Evolutionary conservation across 2,888 invertebrate genomes (phyloP), one percentile per base, ranked within the genome.

Genomic region (Cosmopolites sordidus): DNA sequence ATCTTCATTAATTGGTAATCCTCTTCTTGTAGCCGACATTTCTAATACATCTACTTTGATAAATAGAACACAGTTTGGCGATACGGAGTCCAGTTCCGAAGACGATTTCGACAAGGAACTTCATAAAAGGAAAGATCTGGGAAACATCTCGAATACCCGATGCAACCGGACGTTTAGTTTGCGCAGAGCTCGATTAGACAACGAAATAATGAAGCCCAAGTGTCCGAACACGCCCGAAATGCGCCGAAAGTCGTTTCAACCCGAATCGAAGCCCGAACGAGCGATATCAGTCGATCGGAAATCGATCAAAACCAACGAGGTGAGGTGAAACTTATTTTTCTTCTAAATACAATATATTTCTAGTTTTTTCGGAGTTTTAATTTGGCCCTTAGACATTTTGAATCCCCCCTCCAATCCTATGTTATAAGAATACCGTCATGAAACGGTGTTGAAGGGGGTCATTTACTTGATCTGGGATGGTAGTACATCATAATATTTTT

Each of bases 111-210:
- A 74, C 54, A 74, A 74, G 59, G 73, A 74, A 49, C 59, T 69
- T 8, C 62, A 72, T 59, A 69, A 74, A 61, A 69, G 68, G 55
- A 72, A 69, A 61, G 70, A 69, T 61, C 51, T 69, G 49, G 58
- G 58, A 48, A 72, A 73, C 46, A 63, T 80, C 53, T 75, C 77
- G 38, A 79, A 78, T 59, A 82, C 82, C 67, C 81, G 79, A 53
- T 83, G 84, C 62, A 92, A 92, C 70, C 79, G 89, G 60, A 86
- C 87, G n/a, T 77, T 83, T 55, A 79, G 85, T 68, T 75, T 87
- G 75, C 76, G 89, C 62, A 63, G 85, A 72, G 79, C 82, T n/a
- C 71, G 82, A 60, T 65, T 84, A 30, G 84, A 83, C 59, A 75
- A 76, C 4, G 69, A 71, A 50, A 63, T 70, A 29, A 68, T 75